Conservation (phyloP, 2,113 vertebrate genomes). For the Pogona vitticeps region DNA sequence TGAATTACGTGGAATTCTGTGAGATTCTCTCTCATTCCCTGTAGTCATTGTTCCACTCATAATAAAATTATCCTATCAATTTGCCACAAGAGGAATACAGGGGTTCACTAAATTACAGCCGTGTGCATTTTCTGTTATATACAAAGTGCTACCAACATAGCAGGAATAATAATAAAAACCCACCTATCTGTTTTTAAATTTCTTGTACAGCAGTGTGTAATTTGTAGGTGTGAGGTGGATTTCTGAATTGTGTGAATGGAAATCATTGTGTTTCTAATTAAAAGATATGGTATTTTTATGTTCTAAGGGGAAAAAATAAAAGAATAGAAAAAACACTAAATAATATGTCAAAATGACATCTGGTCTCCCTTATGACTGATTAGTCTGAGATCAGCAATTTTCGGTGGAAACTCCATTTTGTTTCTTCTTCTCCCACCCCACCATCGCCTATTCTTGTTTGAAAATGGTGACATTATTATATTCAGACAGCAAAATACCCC, state of each 20-base stretch:
- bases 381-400: constrained; percentile 72
- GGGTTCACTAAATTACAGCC: constrained; percentile 78
- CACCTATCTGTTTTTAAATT: constrained; percentile 69
- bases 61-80: constrained; percentile 82
- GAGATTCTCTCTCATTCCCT: constrained; percentile 73
- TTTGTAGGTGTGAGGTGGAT: constrained; percentile 55
- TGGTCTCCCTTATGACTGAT: constrained; percentile 72
- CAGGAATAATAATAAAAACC: constrained; percentile 40
- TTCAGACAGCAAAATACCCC: constrained; percentile 51
- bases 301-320: constrained; percentile 61
- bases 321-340: constrained; percentile 68
- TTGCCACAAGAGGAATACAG: constrained; percentile 77
- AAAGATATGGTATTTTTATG: constrained; percentile 60
- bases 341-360: constrained; percentile 78
- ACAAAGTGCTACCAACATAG: constrained; percentile 74
- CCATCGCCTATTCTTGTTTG: constrained; percentile 35
- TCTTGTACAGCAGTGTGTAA: constrained; percentile 53
- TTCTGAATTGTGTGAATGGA: constrained; percentile 58
- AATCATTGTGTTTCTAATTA: constrained; percentile 76
- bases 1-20: constrained; percentile 73
- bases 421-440: neutral
- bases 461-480: constrained; percentile 69
- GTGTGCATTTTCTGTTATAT: constrained; percentile 69
- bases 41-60: constrained; percentile 79
- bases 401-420: constrained; percentile 58